Base-by-base conservation (phyloP, 64 coral and sea anemone genomes). In the Montipora foliosa region DNA sequence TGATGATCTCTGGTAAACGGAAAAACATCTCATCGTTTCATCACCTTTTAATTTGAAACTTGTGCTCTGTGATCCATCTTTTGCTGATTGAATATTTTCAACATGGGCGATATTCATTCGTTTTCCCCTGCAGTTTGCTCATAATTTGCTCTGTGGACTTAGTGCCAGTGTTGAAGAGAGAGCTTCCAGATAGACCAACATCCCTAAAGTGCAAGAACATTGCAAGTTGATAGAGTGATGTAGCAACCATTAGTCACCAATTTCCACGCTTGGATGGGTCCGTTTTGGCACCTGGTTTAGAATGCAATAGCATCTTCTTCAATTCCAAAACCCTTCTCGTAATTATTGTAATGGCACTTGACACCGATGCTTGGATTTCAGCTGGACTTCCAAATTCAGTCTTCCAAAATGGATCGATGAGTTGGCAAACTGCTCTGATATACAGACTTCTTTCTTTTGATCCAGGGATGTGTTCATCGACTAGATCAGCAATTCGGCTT, bases 121-220 rank as follows among this genome's bases (percentile, higher is more conserved):
- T 89, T 77, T 94, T 94, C 53, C 78, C 84, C 52, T 94, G 86
- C 83, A 94, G 80, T 89, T 94, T 86, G 20, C 86, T 58, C 17
- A 94, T 94, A 20, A 83, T 81, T 13, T 86, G 22, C 72, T 94
- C 92, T 7, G 92, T 94, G 2, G 24, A 44, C 8, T 94, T 94
- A 11, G 93, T 90, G 64, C 93, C 58, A 16, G 81, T 76, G 69
- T 86, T 90, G 82, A 72, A 82, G 45, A 83, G 93, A 74, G 88
- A 90, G 57, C 67, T 45, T 47, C 25, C 25, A 25, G 25, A 25
- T 25, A 66, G 53, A 37, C 89, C 83, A 17, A 91, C 3, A 66
- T 77, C 83, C 4, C 58, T 87, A 57, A 92, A 95, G 53, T 89
- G 89, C 12, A 95, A 77, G 47, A 82, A 95, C 77, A 93, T 37